Evolutionary conservation across 2,797 vertebrate genomes (phyloP), one percentile per base, ranked within the genome.

Genomic region (Hemibagrus guttatus): DNA sequence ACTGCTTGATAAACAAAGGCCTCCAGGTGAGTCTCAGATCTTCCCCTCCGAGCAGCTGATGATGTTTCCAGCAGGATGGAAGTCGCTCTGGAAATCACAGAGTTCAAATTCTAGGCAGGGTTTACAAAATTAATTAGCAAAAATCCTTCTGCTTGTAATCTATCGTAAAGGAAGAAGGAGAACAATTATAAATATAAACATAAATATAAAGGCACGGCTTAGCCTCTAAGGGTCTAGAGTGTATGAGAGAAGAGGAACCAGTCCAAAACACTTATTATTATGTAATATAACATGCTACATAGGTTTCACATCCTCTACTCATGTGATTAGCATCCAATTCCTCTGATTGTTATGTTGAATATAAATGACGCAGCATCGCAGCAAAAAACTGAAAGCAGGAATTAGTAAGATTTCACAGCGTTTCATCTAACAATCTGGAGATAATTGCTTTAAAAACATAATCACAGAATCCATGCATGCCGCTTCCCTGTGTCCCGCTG

Each of bases 111-210:
- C 1, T 83, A 72, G 78, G 52, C 46, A 69, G 42, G 87, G 86
- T 90, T 90, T 89, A 90, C 72, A 82, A 87, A 88, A 89, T 87
- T 83, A 86, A 88, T 89, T 90, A 89, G 87, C 88, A 87, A 85
- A 86, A 85, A 85, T 87, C 82, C 83, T 66, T 75, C 78, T 80
- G 28, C 46, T 58, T 63, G 85, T 83, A 89, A 84, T 87, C 82
- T 86, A 76, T 69, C 46, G 2, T 52, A 13, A 9, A 13, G 23
- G 56, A 13, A 39, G 46, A 58, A 28, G 59, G 46, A 46, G 59
- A 17, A 17, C 52, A 61, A 89, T 87, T 52, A 87, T 89, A 88
- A 88, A 92, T 86, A 85, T 39, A 39, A 39, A 9, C 6, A 9
- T 9, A 8, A 8, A 88, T 90, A 76, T 54, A 86, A 64, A 80